These are phyloP conservation scores for Allolobophora icterica DNA, from an alignment of 2,888 invertebrate species.

Conservation along the genomic window DNA sequence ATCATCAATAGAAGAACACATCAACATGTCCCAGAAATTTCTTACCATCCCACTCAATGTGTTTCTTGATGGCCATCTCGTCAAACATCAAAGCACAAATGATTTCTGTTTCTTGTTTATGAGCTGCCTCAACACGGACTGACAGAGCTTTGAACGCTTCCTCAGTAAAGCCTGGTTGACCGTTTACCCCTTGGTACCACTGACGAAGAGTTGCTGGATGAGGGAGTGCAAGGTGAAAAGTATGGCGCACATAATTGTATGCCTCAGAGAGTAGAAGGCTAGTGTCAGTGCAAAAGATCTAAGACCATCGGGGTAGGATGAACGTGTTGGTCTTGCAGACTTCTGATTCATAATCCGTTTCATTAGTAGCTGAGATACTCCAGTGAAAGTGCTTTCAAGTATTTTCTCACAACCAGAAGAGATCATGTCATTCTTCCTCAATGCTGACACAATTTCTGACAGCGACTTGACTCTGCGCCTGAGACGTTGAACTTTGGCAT, in stretches of 20 bases:
- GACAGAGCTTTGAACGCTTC: neutral
- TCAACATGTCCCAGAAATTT: neutral
- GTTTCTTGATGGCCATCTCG: neutral
- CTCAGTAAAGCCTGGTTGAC: neutral
- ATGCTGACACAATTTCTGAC: neutral
- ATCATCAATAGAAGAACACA: neutral
- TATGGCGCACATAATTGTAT: neutral
- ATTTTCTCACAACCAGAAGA: neutral
- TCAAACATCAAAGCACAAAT: constrained; percentile 13
- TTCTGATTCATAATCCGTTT: neutral
- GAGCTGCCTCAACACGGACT: neutral
- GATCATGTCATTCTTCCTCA: neutral
- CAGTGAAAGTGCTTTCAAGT: neutral
- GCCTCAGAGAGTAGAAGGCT: too few relatives aligned
- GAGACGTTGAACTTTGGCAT: neutral
- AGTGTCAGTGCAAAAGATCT: neutral
- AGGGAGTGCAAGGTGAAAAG: neutral
- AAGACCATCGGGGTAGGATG: neutral
- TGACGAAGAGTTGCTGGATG: too few relatives aligned
- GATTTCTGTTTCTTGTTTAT: neutral
- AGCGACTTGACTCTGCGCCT: neutral
- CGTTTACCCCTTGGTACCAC: neutral
- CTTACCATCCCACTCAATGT: constrained; percentile 2
- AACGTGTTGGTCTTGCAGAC: neutral
- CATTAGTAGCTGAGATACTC: neutral